Base-by-base conservation (phyloP, 1,140 invertebrate genomes). In the Metaphire vulgaris region DNA sequence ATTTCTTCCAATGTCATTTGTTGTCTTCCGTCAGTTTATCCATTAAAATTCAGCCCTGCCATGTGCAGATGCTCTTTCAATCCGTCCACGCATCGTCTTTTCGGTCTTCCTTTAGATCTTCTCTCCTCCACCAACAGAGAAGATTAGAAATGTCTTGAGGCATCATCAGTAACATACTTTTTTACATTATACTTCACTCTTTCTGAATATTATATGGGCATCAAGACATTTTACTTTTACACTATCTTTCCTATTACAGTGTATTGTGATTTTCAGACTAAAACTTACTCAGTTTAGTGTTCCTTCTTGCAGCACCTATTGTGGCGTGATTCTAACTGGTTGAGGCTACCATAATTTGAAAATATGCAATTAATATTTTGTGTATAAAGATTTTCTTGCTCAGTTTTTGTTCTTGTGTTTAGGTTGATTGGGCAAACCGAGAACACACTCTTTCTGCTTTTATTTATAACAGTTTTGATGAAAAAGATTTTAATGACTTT, bases 401-500 rank as follows among this genome's bases (percentile, higher is more conserved):
- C 1, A 65, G 12, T 70, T 34, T 75, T 74, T 29, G 67, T 66
- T 2, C 30, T 14, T 65, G 15, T 26, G n/a, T 30, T 14, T 71
- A 84, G 83, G 72, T 80, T 41, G 76, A 82, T 15, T 83, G 82
- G 81, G 81, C 82, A 2, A 74, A 72, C 33, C 71, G 74, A n/a
- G 21, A 66, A 1, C 73, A 74, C 29, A 74, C 77, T 1, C 69
- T 84, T 29, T 81, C 80, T 30, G 33, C 78, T 56, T 78, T 84
- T 32, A 65, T 80, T 1, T 83, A 84, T 75, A 68, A 76, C 72
- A 83, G 81, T 1, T 84, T 82, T 74, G 79, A 83, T 69, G 79
- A 82, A 34, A 76, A 79, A 30, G 82, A 84, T 76, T 84, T 83
- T 75, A 70, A 79, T 30, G n/a, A 78, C n/a, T 81, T 83, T 80